Base-by-base conservation (phyloP, 2,113 vertebrate species). In the Actenoides hombroni region DNA sequence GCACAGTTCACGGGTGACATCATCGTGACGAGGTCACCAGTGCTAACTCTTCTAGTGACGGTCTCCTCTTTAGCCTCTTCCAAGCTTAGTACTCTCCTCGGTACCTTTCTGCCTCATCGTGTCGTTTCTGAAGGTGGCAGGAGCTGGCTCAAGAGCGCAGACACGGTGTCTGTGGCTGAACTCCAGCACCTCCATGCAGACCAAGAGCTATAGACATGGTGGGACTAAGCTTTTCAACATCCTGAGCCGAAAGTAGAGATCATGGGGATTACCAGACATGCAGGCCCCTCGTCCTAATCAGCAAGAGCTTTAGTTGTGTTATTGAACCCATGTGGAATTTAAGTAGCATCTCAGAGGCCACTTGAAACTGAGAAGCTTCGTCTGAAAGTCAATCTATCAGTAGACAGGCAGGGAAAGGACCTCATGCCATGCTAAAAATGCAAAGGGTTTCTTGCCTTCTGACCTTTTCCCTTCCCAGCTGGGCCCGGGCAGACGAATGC, bases 271-370 rank as follows among this genome's bases (percentile, higher is more conserved):
- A 35, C 35, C 90, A 76, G 92, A 73, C 87, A 44, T 1, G 31
- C 64, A 70, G 93, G 42, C 53, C 79, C 91, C 88, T 88, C 35
- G 3, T 53, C 37, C 48, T 44, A 33, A 60, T 73, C 95, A 90
- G 61, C 0, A 0, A 89, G 70, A 48, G 83, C 67, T 68, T 69
- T 44, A 65, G 31, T 71, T 25, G 37, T 3, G 42, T 23, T 44
- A 88, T 24, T 67, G 75, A 90, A 26, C 49, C 39, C 76, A 2
- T 8, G 24, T 65, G 94, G 94, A 95, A 96, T 92, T 90, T 29
- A 90, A 92, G 80, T 2, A 61, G 60, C 79, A 83, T 63, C 91
- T 93, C 83, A 83, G 90, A 63, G 80, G 86, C 94, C 91, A 83
- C 88, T 93, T 86, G 83, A 90, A 83, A 37, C 8, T 10, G 37